These are phyloP conservation scores for Colius striatus DNA, from an alignment of 2,113 vertebrate species.

Conservation along the genomic window DNA sequence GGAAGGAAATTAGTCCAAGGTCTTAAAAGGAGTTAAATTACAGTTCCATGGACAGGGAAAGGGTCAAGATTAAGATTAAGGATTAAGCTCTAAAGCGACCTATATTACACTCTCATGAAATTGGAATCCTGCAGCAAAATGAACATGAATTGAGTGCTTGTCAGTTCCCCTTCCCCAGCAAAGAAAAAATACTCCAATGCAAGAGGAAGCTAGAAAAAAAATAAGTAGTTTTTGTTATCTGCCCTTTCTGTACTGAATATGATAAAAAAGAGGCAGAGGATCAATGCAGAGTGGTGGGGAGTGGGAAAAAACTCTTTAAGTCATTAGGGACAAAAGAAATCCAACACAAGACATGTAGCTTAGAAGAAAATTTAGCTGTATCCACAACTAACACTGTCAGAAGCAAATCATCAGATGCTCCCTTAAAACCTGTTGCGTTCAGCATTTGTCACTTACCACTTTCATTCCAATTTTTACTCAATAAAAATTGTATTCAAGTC, in stretches of 20 bases:
- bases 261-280: background rate
- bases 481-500: background rate
- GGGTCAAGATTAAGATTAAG: background rate
- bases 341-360: rapidly evolving
- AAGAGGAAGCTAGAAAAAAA: background rate
- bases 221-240: background rate
- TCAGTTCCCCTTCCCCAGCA: background rate
- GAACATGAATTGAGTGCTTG: background rate
- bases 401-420: rapidly evolving
- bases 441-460: background rate
- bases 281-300: background rate
- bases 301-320: background rate
- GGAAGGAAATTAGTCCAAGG: background rate
- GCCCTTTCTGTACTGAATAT: background rate
- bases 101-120: background rate
- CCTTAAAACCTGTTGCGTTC: background rate
- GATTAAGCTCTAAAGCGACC: background rate
- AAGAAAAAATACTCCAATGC: background rate
- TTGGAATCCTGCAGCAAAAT: background rate
- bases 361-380: background rate
- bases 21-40: background rate
- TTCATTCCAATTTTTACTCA: background rate
- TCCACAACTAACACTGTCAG: background rate
- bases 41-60: background rate
- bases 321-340: background rate